Evolutionary conservation across 1,140 invertebrate species (phyloP).

Genomic region (Mercenaria mercenaria): DNA sequence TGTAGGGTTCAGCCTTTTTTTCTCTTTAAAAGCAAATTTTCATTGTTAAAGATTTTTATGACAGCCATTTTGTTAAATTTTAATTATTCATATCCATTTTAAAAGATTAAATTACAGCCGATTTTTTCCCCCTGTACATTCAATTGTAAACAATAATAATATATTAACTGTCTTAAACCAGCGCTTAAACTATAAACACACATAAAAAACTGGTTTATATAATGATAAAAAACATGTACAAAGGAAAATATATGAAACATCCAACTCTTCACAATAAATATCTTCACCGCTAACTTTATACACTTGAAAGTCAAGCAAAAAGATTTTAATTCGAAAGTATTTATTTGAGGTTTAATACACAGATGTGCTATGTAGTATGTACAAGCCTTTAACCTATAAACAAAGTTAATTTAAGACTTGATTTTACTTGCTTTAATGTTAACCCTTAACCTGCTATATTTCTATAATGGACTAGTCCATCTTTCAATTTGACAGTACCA

Average conservation of each 20-base stretch:
- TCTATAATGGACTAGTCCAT: too few species aligned
- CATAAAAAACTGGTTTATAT: constrained; percentile 9
- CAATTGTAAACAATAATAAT: too few species aligned
- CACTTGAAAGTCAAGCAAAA: constrained; percentile 27
- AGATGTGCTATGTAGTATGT: background rate
- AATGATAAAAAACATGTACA: constrained; percentile 37
- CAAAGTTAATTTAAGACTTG: constrained; percentile 21
- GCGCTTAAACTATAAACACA: background rate
- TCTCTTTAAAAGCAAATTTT: too few species aligned
- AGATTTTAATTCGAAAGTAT: constrained; percentile 19
- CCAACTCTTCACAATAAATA: background rate
- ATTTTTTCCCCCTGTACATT: too few species aligned
- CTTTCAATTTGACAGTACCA: too few species aligned
- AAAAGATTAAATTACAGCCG: too few species aligned
- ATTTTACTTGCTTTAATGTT: background rate
- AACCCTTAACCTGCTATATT: too few species aligned
- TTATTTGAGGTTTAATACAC: constrained; percentile 6
- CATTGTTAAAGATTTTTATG: too few species aligned
- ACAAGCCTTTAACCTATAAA: constrained; percentile 10
- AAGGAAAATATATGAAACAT: constrained; percentile 26
- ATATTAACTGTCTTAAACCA: too few species aligned
- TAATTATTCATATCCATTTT: too few species aligned
- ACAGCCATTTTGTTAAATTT: too few species aligned
- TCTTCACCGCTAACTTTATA: background rate
- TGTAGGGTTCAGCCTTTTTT: too few species aligned